Percentiles rank a stretch among this genome's conserved stretches.
phyloP scores from a whole-genome alignment of 2,797 vertebrate species.

The Streptopelia turtur region DNA sequence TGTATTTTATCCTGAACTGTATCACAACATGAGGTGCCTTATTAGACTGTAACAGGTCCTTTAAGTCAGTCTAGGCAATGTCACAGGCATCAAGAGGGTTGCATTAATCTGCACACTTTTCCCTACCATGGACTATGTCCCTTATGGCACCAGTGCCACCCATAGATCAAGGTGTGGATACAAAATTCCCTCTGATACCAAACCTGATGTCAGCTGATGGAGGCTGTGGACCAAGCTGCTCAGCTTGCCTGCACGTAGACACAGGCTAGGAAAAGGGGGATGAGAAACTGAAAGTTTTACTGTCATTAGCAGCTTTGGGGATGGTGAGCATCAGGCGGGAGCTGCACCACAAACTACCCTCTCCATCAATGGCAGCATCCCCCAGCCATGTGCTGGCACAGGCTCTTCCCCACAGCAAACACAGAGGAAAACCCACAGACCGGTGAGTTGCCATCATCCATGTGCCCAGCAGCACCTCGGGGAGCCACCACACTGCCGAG shows the following conservation, averaged over 20 bases:
- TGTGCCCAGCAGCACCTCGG: not conserved
- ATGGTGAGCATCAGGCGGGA: not conserved
- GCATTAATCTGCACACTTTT: conserved; percentile 24
- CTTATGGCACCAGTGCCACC: conserved; percentile 3
- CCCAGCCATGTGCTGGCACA: rapidly evolving
- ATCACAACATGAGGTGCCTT: not conserved
- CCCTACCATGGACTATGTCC: conserved; percentile 3
- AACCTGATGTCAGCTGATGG: not conserved
- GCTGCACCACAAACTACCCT: not conserved
- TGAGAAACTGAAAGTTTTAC: not conserved
- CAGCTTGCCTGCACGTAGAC: not conserved
- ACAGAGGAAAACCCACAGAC: not conserved
- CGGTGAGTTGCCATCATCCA: not conserved
- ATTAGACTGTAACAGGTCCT: not conserved
- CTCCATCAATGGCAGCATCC: rapidly evolving
- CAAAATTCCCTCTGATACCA: conserved; percentile 36
- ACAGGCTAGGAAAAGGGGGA: not conserved
- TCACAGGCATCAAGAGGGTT: conserved; percentile 15
- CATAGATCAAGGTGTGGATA: conserved; percentile 38
- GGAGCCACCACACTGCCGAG: not conserved
- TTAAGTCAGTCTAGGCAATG: not conserved
- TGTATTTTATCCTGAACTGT: not conserved
- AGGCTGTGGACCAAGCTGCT: not conserved
- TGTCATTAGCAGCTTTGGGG: not conserved
- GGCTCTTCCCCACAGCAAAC: not conserved